Percentiles rank a stretch among this genome's conserved stretches.
phyloP scores from a whole-genome alignment of 2,888 invertebrate species.

The Tethea ocularis region DNA sequence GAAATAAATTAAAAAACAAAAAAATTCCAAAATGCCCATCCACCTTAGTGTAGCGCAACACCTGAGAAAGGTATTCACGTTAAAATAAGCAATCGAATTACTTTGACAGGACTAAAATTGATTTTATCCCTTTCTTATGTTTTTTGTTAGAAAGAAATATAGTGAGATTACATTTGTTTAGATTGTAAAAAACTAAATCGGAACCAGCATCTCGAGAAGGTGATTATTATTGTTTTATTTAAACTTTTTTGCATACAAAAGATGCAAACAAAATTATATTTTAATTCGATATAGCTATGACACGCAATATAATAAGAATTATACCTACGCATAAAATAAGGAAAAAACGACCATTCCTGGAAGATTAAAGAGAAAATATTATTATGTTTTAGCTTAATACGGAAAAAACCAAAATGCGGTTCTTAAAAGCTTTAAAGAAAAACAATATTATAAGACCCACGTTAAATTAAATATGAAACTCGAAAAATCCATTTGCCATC shows the following conservation, averaged over 20 bases:
- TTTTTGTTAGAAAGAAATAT: no score
- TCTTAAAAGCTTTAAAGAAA: not conserved
- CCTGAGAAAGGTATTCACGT: no score
- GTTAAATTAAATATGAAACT: not conserved
- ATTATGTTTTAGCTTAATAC: not conserved
- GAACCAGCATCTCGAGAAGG: no score
- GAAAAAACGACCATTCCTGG: not conserved
- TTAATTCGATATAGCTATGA: not conserved
- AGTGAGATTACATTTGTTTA: no score
- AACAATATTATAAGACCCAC: not conserved
- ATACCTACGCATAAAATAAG: not conserved
- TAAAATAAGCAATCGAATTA: no score
- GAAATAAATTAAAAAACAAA: no score
- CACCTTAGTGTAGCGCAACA: no score
- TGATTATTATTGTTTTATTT: not conserved
- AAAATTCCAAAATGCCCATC: no score
- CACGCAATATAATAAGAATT: not conserved
- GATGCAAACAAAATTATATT: not conserved
- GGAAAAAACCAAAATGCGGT: not conserved
- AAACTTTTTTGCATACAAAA: not conserved
- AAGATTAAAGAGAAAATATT: constrained; percentile 1
- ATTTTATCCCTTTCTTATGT: no score
- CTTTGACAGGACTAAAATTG: no score
- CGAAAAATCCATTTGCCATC: not conserved
- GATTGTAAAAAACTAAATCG: no score